Evolutionary conservation across 2,888 invertebrate species (phyloP).

Genomic region (Chrysolina americana): DNA sequence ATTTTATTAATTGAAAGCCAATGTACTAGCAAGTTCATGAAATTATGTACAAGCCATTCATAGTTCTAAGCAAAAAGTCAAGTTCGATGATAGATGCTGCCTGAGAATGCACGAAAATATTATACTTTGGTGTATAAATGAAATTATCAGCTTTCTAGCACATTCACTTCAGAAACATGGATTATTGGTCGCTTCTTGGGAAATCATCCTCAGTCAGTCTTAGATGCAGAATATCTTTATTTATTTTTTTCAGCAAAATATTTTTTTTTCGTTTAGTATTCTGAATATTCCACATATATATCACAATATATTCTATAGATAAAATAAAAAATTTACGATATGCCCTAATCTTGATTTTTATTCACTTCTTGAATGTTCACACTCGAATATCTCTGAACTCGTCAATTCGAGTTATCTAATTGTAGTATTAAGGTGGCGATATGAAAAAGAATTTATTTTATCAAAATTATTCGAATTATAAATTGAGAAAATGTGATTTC

Average conservation of each 20-base stretch:
- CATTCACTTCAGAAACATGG: slow-evolving; percentile 3
- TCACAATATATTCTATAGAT: too few species aligned
- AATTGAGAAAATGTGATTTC: slow-evolving; percentile 9
- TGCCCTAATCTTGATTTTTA: too few species aligned
- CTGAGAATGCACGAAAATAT: slow-evolving; percentile 2
- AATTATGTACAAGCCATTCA: slow-evolving; percentile 1
- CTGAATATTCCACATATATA: too few species aligned
- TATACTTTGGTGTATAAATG: neutral
- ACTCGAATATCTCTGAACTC: neutral
- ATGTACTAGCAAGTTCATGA: slow-evolving; percentile 18
- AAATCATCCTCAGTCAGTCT: slow-evolving; percentile 11
- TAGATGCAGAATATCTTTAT: slow-evolving; percentile 1
- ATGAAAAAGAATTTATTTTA: neutral
- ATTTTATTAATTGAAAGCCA: slow-evolving; percentile 26
- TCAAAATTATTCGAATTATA: neutral
- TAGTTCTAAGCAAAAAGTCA: slow-evolving; percentile 6
- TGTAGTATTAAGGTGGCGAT: neutral
- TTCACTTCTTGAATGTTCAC: too few species aligned
- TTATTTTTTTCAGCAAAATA: neutral
- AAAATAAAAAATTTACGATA: too few species aligned
- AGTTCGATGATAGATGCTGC: slow-evolving; percentile 5
- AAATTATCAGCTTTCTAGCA: neutral
- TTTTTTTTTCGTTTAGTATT: neutral
- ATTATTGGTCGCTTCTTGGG: neutral
- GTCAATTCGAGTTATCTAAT: too few species aligned